A percentile compares a stretch with the other conserved stretches of the same genome.
Evolutionary conservation across 2,113 vertebrate genomes (phyloP).

Genomic region (Chamaea fasciata): DNA sequence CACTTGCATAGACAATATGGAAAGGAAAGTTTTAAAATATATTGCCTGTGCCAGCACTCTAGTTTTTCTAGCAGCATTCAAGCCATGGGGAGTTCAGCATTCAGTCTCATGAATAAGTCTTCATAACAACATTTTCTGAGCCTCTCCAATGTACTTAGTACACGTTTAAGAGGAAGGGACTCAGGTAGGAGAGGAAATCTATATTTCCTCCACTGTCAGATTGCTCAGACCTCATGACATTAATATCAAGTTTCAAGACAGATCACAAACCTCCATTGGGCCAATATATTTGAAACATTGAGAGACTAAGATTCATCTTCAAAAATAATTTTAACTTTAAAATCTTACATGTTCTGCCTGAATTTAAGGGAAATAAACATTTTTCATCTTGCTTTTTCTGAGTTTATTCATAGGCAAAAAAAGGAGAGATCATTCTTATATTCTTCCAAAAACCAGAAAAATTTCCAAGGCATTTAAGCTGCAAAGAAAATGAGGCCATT

Average conservation of each 20-base stretch:
- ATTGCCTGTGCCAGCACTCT: background rate
- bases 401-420: background rate
- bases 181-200: background rate
- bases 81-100: background rate
- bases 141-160: background rate
- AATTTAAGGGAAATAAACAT: background rate
- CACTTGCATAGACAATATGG: background rate
- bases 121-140: background rate
- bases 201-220: background rate
- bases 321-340: background rate
- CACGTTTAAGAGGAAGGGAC: background rate
- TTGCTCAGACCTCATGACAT: background rate
- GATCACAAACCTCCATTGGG: background rate
- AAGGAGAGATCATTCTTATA: background rate
- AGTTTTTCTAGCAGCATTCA: background rate
- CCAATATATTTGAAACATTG: background rate
- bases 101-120: background rate
- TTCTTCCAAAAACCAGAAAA: background rate
- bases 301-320: background rate
- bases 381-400: background rate
- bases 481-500: background rate
- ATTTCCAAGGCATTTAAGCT: background rate
- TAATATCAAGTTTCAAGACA: background rate
- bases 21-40: background rate
- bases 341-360: background rate